Evolutionary conservation across 2,113 vertebrate genomes (phyloP).

Genomic region (Prolemur simus): DNA sequence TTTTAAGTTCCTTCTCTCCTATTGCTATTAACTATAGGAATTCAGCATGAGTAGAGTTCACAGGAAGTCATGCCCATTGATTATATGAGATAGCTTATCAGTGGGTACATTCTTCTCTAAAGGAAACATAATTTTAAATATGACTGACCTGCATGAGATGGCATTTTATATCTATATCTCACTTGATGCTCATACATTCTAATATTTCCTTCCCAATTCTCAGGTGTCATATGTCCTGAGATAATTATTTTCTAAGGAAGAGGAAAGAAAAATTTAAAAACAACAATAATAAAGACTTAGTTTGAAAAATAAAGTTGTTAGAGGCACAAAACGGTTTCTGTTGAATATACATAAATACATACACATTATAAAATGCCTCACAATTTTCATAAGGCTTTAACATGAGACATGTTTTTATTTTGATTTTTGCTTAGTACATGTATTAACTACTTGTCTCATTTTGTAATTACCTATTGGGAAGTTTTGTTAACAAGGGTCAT

Average conservation of each 20-base stretch:
- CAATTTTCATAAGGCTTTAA: background rate
- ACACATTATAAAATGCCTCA: background rate
- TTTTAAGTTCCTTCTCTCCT: slow-evolving; percentile 84
- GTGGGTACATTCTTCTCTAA: slow-evolving; percentile 68
- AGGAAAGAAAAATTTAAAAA: background rate
- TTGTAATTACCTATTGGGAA: background rate
- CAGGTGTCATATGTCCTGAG: background rate
- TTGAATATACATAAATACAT: background rate
- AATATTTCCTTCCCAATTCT: slow-evolving; percentile 62
- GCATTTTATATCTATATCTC: slow-evolving; percentile 54
- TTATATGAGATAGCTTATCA: slow-evolving; percentile 80
- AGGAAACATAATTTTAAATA: slow-evolving; percentile 71
- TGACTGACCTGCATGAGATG: slow-evolving; percentile 54
- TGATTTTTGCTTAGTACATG: background rate
- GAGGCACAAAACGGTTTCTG: background rate
- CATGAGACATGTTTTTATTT: background rate
- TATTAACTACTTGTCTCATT: background rate
- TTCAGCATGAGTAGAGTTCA: slow-evolving; percentile 76
- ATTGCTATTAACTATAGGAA: slow-evolving; percentile 87
- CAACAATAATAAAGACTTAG: background rate
- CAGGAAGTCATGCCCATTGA: slow-evolving; percentile 82
- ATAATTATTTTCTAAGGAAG: slow-evolving; percentile 39
- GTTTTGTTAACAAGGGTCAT: background rate
- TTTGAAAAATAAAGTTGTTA: background rate
- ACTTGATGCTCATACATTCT: slow-evolving; percentile 12